A percentile compares a stretch with the other conserved stretches of the same genome.
phyloP scores from a whole-genome alignment of 2,797 vertebrate genomes.

The Clarias fuscus region DNA sequence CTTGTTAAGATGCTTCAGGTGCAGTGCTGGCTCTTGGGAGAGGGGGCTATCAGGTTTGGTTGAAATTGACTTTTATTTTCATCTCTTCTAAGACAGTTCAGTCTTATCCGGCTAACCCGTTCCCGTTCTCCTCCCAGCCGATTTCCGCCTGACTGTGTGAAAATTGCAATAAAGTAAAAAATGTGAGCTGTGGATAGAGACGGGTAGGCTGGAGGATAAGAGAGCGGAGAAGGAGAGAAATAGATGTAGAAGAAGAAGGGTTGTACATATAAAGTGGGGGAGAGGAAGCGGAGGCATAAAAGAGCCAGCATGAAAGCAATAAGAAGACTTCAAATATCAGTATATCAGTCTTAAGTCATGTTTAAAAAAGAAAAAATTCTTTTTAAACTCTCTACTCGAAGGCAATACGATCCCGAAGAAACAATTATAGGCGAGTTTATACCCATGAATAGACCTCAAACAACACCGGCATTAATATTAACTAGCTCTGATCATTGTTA shows the following conservation, averaged over 20 bases:
- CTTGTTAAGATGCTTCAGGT: slow-evolving; percentile 63
- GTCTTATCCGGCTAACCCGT: slow-evolving; percentile 72
- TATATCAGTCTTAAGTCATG: slow-evolving; percentile 51
- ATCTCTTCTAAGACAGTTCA: slow-evolving; percentile 67
- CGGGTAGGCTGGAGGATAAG: slow-evolving; percentile 50
- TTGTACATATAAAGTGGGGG: slow-evolving; percentile 47
- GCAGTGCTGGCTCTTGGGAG: slow-evolving; percentile 50
- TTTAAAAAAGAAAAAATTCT: slow-evolving; percentile 38
- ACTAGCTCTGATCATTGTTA: slow-evolving; percentile 44
- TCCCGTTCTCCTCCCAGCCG: slow-evolving; percentile 69
- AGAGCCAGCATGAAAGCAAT: slow-evolving; percentile 62
- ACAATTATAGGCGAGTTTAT: slow-evolving; percentile 62
- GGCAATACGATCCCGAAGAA: slow-evolving; percentile 62
- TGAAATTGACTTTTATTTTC: slow-evolving; percentile 76
- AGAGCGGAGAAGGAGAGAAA: slow-evolving; percentile 32
- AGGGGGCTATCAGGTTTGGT: slow-evolving; percentile 50
- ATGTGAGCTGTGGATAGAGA: slow-evolving; percentile 70
- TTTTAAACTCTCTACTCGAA: slow-evolving; percentile 59
- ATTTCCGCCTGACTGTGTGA: slow-evolving; percentile 72
- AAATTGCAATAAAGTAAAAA: slow-evolving; percentile 77
- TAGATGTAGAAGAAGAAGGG: slow-evolving; percentile 25
- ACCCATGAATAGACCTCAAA: slow-evolving; percentile 44
- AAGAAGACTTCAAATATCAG: slow-evolving; percentile 61
- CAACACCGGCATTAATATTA: slow-evolving; percentile 40
- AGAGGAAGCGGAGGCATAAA: slow-evolving; percentile 56